Base-by-base conservation (phyloP, 2,113 vertebrate species). In the Larimichthys crocea region DNA sequence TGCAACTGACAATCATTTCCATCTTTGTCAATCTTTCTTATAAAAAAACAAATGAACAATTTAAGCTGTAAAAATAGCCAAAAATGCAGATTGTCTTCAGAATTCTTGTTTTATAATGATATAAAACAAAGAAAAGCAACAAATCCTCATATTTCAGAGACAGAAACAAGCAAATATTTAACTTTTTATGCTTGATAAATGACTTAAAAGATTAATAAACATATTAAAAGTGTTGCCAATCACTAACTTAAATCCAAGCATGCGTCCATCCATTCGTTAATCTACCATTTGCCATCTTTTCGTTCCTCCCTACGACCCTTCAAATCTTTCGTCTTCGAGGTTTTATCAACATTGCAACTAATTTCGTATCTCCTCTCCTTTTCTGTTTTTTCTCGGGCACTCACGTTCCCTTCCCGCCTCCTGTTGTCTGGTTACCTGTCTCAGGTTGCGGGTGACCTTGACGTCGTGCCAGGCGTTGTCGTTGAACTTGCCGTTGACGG, bases 391-490 rank as follows among this genome's bases (percentile, higher is more conserved):
- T 73, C 56, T 82, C 6, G 63, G 83, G 57, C 44, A 60, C 83
- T 88, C 85, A 59, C 80, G 77, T 82, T 73, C 88, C 83, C 88
- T 82, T 73, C 88, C 83, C 88, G 70, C 60, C 93, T 93, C 94
- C 93, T 94, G 97, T 97, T 96, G 97, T 97, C 96, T 97, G 96
- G 97, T 99, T 99, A 99, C 98, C 98, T 99, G 98, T 99, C 98
- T 97, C 96, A 99, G 97, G 96, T 99, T 99, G 96, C 98, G 97
- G 94, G 98, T 99, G 96, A 99, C 98, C 97, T 99, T 99, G 95
- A 99, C 98, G 96, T 99, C 98, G 95, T 99, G 98, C 98, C 98
- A 99, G 96, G 96, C 95, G 97, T 99, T 99, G 97, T 99, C 98
- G 97, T 99, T 99, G 97, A 99, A 99, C 96, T 99, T 99, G 93